Conservation (phyloP, 2,113 vertebrate species). For the Litocranius walleri region DNA sequence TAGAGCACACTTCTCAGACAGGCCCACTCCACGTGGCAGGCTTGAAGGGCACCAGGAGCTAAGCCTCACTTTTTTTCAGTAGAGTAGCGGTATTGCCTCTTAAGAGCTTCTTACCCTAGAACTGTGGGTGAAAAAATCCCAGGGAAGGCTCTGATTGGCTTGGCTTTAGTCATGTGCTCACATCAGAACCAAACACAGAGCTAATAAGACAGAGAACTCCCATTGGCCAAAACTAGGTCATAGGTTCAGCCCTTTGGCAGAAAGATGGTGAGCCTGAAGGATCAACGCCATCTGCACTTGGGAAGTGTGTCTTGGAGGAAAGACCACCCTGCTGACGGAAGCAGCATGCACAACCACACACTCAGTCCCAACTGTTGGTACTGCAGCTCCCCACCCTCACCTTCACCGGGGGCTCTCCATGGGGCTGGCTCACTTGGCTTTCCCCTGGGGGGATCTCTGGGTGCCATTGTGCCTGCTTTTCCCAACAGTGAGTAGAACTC, state of each 20-base stretch:
- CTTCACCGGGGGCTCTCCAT: neutral
- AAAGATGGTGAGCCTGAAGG: neutral
- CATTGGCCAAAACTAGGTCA: neutral
- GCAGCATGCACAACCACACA: neutral
- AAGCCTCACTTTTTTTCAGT: neutral
- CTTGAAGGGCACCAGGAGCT: neutral
- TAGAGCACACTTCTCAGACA: neutral
- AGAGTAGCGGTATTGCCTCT: neutral
- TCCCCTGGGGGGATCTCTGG: neutral
- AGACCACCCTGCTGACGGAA: neutral
- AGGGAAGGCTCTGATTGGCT: neutral
- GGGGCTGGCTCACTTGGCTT: neutral
- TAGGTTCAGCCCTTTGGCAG: neutral
- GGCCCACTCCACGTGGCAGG: neutral
- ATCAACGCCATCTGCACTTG: neutral
- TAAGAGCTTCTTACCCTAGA: neutral
- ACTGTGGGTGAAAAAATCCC: neutral
- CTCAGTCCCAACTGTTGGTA: neutral
- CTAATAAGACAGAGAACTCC: neutral
- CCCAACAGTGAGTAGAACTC: neutral
- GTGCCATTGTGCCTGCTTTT: neutral
- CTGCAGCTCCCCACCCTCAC: accelerated
- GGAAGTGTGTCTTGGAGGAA: neutral
- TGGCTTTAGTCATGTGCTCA: neutral
- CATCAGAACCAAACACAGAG: neutral